A percentile compares a stretch with the other conserved stretches of the same genome.
phyloP scores from a whole-genome alignment of 2,113 vertebrate genomes.

The Tetraodon nigroviridis region DNA sequence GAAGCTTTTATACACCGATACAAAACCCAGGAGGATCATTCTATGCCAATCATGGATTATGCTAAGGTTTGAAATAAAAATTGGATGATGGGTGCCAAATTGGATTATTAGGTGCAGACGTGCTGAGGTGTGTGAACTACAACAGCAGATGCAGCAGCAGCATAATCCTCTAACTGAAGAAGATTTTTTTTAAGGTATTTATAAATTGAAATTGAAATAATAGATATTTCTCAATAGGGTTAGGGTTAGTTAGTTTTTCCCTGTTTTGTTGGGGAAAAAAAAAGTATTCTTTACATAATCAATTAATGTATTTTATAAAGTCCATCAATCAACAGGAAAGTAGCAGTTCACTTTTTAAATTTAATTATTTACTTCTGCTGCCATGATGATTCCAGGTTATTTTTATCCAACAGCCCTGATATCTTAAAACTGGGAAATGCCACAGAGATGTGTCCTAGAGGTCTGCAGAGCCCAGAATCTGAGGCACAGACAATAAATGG shows the following conservation, averaged over 20 bases:
- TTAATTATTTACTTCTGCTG: too few species aligned
- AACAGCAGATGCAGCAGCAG: constrained; percentile 23
- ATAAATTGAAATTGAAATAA: constrained; percentile 32
- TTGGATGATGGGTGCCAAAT: constrained; percentile 4
- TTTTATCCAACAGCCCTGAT: too few species aligned
- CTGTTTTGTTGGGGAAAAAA: not conserved
- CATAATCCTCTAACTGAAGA: constrained; percentile 41
- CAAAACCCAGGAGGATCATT: constrained; percentile 27
- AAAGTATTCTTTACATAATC: not conserved
- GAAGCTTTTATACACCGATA: constrained; percentile 23
- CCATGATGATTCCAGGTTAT: too few species aligned
- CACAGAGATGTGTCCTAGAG: not conserved
- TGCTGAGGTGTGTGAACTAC: constrained; percentile 24
- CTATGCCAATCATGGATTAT: constrained; percentile 53
- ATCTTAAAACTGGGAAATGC: not conserved
- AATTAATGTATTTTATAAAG: too few species aligned
- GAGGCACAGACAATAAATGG: constrained; percentile 26
- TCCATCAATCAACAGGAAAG: too few species aligned
- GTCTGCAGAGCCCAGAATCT: not conserved
- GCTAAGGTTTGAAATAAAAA: constrained; percentile 22
- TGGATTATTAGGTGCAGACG: constrained; percentile 18
- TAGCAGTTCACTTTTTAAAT: too few species aligned
- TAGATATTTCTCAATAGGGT: constrained; percentile 5
- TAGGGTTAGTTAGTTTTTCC: not conserved
- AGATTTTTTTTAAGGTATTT: constrained; percentile 40